Evolutionary conservation across 1,140 invertebrate genomes (phyloP), one percentile per base, ranked within the genome.

Genomic region (Chelonus insularis): DNA sequence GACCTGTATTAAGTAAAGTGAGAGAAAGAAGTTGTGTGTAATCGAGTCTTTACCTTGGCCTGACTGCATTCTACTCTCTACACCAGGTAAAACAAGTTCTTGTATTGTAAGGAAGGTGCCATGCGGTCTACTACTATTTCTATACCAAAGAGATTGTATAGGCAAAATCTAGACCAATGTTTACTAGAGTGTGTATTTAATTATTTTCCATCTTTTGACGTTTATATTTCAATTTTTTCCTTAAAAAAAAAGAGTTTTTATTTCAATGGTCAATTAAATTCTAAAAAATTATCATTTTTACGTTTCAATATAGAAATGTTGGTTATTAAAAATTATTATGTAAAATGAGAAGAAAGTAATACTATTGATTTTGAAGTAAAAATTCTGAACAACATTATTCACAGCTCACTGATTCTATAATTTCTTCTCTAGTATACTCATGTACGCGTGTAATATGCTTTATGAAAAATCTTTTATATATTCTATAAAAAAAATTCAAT

Each of bases 101-200:
- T 18, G 2, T 32, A 25, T 11, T 57, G 29, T 14, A 21, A 62
- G 61, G 60, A 65, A 75, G 75, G 75, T 76, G 75, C 75, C 75
- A 77, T 74, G 72, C 73, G 73, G 75, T 77, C 75, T 77, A 71
- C 74, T 70, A 66, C 64, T 67, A 47, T 39, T 29, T 32, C 25
- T 37, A 41, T 23, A 18, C 25, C 7, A 43, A 25, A 25, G 29
- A 23, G 55, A 16, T 57, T 57, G 29, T 43, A 32, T 16, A 29
- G 57, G 68, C 71, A 74, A 76, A 73, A 76, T 75, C 74, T 73
- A 74, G 73, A 72, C 68, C 73, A 70, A 65, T 68, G 56, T 37
- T 57, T 37, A 62, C 68, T 62, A 52, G 64, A 65, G 66, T 67
- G 68, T 68, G 65, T 64, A 69, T 60, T 55, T 48, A 34, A 18